Base-by-base conservation (phyloP, 2,113 vertebrate genomes). In the Propithecus coquereli region DNA sequence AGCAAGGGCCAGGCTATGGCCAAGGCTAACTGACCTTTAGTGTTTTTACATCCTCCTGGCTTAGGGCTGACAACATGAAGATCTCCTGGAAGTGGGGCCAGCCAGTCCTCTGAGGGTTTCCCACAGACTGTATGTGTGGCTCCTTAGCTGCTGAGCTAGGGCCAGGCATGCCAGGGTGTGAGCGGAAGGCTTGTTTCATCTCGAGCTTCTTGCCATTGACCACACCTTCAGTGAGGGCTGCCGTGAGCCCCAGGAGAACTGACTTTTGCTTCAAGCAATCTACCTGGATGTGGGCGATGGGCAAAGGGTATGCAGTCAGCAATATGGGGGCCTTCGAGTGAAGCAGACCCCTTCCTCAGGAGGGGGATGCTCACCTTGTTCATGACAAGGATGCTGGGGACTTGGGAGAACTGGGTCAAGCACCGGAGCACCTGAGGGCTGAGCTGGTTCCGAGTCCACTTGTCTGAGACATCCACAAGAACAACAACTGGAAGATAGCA, bases 11-110 rank as follows among this genome's bases (percentile, higher is more conserved):
- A 94, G 68, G 37, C 47, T 81, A 68, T 3, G 30, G 18, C 32
- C 77, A 74, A 73, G 5, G 50, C 34, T 32, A 90, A 93, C 89
- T 94, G 97, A 99, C 99, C 99, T 99, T 99, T 34, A 99, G 98
- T 0, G 98, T 99, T 6, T 99, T 99, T 92, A 99, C 99, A 47
- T 99, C 99, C 82, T 99, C 99, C 16, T 94, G 97, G 81, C 54
- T 97, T 81, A 99, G 63, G 52, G 99, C 99, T 12, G 99, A 99
- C 80, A 99, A 97, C 99, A 99, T 99, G 98, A 99, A 99, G 95
- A 99, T 98, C 25, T 99, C 99, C 96, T 98, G 99, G 97, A 99
- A 99, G 97, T 97, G 97, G 0, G 99, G 98, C 99, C 99, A 99
- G 52, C 99, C 99, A 50, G 34, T 98, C 92, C 17, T 98, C 95